Conservation (phyloP, 1,140 invertebrate species). For the Dryas iulia region DNA sequence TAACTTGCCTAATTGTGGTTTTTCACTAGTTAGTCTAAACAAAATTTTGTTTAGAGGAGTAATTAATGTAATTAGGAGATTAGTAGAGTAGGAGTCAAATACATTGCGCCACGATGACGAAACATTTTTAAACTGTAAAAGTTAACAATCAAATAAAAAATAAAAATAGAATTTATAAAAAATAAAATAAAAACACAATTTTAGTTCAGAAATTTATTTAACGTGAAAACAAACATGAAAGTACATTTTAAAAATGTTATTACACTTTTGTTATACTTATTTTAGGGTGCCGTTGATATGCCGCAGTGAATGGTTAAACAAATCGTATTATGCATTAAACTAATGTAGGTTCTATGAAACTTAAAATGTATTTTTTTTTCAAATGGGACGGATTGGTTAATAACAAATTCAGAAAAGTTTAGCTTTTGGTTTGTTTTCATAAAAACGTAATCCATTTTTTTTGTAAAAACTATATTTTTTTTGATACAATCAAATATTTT, state of each 20-base stretch:
- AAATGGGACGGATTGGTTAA: conserved; percentile 43
- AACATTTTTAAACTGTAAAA: no score
- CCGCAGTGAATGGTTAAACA: conserved; percentile 70
- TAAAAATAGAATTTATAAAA: not conserved
- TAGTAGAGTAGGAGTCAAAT: no score
- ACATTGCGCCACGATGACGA: no score
- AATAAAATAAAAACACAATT: conserved; percentile 3
- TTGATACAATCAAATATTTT: not conserved
- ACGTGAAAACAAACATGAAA: conserved; percentile 72
- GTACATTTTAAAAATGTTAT: conserved; percentile 70
- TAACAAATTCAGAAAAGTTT: conserved; percentile 16
- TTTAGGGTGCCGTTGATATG: conserved; percentile 64
- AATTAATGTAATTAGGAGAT: no score
- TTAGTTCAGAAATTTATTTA: conserved; percentile 56
- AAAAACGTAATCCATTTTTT: not conserved
- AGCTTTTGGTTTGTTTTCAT: conserved; percentile 10
- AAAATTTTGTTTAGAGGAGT: no score
- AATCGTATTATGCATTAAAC: conserved; percentile 47
- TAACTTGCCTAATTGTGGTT: no score
- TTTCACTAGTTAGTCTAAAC: no score
- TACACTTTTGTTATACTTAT: conserved; percentile 55
- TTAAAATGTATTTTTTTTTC: conserved; percentile 37
- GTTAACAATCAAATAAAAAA: not conserved
- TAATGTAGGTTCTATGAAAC: conserved; percentile 30
- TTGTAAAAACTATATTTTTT: not conserved